These are phyloP conservation scores for Enteromius thamalakanensis DNA, from an alignment of 2,797 vertebrate genomes.

Conservation along the genomic window DNA sequence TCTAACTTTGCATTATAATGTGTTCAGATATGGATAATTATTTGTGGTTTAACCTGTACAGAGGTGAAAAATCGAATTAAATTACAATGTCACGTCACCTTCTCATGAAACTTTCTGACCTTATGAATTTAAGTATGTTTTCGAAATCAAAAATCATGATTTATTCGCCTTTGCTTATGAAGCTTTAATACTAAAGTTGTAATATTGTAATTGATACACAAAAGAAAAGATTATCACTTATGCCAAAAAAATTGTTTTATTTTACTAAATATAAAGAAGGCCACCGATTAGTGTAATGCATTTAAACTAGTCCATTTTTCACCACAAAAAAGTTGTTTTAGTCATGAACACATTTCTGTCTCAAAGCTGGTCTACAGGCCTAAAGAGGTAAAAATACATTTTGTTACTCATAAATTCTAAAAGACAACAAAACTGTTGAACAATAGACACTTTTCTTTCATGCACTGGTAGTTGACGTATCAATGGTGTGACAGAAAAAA, in stretches of 20 bases:
- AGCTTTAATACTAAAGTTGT: background rate
- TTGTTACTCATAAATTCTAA: background rate
- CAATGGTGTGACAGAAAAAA: no score
- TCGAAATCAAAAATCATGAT: background rate
- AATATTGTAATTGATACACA: background rate
- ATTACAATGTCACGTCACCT: background rate
- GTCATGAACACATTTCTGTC: background rate
- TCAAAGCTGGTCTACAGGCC: background rate
- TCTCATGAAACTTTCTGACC: background rate
- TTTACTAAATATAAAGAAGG: background rate
- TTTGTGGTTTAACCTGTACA: background rate
- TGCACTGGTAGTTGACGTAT: no score
- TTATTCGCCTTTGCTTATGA: background rate
- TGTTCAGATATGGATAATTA: background rate
- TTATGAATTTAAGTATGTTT: background rate
- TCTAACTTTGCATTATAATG: background rate
- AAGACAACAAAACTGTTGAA: background rate
- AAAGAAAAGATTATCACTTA: background rate
- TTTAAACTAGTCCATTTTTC: background rate
- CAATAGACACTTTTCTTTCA: background rate
- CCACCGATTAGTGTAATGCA: background rate
- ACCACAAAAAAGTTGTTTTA: background rate
- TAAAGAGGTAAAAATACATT: background rate
- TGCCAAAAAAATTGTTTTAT: background rate
- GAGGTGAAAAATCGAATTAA: background rate